These are phyloP conservation scores for Neolamprologus hecqui DNA, from an alignment of 2,113 vertebrate genomes.

Conservation along the genomic window DNA sequence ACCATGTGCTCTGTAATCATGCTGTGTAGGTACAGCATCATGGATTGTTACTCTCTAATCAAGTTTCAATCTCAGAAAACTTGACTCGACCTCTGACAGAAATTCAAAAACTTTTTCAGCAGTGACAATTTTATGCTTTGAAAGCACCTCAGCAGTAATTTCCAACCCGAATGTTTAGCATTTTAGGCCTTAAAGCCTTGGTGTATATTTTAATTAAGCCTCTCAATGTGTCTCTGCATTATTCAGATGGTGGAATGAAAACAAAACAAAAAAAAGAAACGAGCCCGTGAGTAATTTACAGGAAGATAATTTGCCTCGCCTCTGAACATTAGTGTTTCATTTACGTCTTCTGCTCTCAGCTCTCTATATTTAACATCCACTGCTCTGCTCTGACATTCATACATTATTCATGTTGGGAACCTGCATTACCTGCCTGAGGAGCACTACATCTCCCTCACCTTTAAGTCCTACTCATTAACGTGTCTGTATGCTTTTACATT, in stretches of 20 bases:
- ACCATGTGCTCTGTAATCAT: background rate
- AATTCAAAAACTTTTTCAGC: background rate
- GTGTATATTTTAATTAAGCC: background rate
- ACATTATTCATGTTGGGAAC: slow-evolving; percentile 39
- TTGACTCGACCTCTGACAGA: background rate
- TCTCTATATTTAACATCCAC: slow-evolving; percentile 55
- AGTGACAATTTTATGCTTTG: background rate
- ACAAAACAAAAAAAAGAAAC: background rate
- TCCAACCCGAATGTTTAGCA: background rate
- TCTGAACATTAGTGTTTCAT: slow-evolving; percentile 39
- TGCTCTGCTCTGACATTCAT: slow-evolving; percentile 30
- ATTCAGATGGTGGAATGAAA: background rate
- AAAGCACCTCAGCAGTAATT: background rate
- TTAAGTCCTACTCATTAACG: slow-evolving; percentile 32
- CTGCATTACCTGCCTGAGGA: slow-evolving; percentile 40
- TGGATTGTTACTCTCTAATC: background rate
- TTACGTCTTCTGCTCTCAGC: slow-evolving; percentile 23
- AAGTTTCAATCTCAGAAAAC: background rate
- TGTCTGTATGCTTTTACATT: slow-evolving; percentile 17
- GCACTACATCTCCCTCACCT: slow-evolving; percentile 28
- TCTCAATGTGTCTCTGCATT: background rate
- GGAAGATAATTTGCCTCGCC: slow-evolving; percentile 22
- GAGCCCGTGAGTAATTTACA: slow-evolving; percentile 17
- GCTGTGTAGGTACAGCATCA: background rate
- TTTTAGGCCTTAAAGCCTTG: background rate